These are phyloP conservation scores for Lasioglossum zephyrum DNA, from an alignment of 2,888 invertebrate genomes.

Conservation along the genomic window DNA sequence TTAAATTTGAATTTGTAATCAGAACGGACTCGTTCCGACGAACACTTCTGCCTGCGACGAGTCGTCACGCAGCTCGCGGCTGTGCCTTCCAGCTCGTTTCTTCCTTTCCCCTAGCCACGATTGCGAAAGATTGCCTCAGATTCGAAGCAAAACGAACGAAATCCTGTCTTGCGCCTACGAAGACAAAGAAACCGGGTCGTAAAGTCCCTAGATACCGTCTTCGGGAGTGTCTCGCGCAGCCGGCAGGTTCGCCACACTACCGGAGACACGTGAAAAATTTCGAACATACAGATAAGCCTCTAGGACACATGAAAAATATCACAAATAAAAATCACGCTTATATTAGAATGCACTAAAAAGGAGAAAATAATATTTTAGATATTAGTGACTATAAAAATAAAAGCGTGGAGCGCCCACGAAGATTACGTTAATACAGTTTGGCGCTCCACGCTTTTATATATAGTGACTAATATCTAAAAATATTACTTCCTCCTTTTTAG, in stretches of 20 bases:
- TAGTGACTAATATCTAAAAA: too few species aligned
- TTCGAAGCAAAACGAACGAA: neutral
- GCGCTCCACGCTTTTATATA: too few species aligned
- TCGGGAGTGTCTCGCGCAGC: neutral
- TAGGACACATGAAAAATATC: neutral
- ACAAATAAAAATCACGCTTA: too few species aligned
- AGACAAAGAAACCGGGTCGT: neutral
- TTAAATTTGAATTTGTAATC: constrained; percentile 66
- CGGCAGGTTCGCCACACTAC: neutral
- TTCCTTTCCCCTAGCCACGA: neutral
- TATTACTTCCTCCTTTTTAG: too few species aligned
- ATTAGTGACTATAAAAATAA: too few species aligned
- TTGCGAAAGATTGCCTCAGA: neutral
- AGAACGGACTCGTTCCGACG: constrained; percentile 29
- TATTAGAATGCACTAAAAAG: too few species aligned
- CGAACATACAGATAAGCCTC: too few species aligned
- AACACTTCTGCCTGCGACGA: constrained; percentile 10
- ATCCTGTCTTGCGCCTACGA: neutral
- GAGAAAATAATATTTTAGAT: too few species aligned
- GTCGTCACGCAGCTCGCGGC: constrained; percentile 9
- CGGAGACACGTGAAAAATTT: neutral
- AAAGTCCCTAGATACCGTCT: neutral
- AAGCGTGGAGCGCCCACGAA: too few species aligned
- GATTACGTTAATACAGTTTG: too few species aligned
- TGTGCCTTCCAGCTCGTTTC: neutral